Conservation (phyloP, 2,113 vertebrate genomes). For the Ophthalmolycus amberensis region DNA sequence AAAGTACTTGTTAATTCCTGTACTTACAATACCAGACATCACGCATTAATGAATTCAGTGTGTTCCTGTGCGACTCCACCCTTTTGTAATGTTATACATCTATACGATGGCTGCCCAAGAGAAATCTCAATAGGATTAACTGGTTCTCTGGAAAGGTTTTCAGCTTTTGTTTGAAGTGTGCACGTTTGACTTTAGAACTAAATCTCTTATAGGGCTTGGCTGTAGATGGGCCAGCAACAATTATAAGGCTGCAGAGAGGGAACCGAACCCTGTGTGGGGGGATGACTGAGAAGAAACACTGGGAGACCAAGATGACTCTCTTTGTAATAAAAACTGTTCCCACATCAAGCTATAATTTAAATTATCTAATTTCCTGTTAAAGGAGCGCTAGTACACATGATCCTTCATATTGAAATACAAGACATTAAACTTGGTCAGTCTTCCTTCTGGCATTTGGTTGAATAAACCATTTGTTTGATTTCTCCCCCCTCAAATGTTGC, state of each 20-base stretch:
- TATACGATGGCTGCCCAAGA: conserved; percentile 14
- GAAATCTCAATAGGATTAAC: conserved; percentile 43
- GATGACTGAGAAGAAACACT: background rate
- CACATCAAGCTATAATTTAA: background rate
- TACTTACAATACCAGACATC: conserved; percentile 24
- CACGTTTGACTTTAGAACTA: conserved; percentile 27
- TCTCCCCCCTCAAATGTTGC: background rate
- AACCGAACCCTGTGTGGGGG: conserved; percentile 1
- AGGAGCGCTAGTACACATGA: background rate
- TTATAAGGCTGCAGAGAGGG: conserved; percentile 21
- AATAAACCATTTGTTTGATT: background rate
- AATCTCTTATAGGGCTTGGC: conserved; percentile 1
- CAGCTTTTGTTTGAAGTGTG: conserved; percentile 42
- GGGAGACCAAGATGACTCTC: background rate
- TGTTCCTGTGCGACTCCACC: conserved; percentile 38
- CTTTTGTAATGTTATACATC: conserved; percentile 39
- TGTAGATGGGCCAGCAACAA: conserved; percentile 3
- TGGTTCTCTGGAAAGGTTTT: conserved; percentile 19
- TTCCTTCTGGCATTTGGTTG: background rate
- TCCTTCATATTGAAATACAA: background rate
- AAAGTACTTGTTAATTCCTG: conserved; percentile 16
- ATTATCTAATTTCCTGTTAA: background rate
- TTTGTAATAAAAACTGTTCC: background rate
- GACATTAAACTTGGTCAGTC: background rate
- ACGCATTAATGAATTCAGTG: conserved; percentile 58